Base-by-base conservation (phyloP, 1,140 invertebrate genomes). In the Gryllus bimaculatus region DNA sequence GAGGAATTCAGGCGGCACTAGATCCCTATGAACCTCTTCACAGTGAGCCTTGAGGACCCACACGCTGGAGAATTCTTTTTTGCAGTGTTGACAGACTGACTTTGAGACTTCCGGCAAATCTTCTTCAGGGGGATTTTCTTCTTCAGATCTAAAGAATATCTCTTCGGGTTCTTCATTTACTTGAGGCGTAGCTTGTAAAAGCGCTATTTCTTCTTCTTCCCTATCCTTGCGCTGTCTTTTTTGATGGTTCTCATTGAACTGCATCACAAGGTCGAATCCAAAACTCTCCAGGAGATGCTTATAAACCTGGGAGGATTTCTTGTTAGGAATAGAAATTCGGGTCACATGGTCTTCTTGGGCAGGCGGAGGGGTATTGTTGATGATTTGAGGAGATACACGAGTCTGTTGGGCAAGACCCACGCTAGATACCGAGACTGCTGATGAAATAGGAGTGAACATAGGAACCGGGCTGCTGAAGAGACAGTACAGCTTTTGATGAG, bases 1-100 rank as follows among this genome's bases (percentile, higher is more conserved):
- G 75, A 98, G 88, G 83, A 95, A 93, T 83, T 96, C 93, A 39
- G 94, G 88, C 15, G 96, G 95, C 78, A 98, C 94, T 85, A 96
- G 88, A 85, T 95, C 93, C 84, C 94, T 93, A 87, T 98, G 96
- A 80, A 96, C 92, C 89, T 98, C 96, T 89, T 98, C 96, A 87
- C 94, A 95, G 86, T 98, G 96, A 82, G 95, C 93, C 87, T 98
- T 98, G 84, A 98, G 88, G 80, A 98, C 95, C 93, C 96, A 98
- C 80, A 97, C 94, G 88, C 95, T 96, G 82, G 95, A 96, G 87
- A 98, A 98, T 84, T 95, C 93, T 86, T 97, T 97, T 82, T 92
- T 93, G 86, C 96, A 98, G 84, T 94, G 92, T 84, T 92, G 91
- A 86, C 96, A 98, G n/a, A 88, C 88, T 79, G 90, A 91, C 83